Base-by-base conservation (phyloP, 1,140 invertebrate species). In the Papilio polyxenes region DNA sequence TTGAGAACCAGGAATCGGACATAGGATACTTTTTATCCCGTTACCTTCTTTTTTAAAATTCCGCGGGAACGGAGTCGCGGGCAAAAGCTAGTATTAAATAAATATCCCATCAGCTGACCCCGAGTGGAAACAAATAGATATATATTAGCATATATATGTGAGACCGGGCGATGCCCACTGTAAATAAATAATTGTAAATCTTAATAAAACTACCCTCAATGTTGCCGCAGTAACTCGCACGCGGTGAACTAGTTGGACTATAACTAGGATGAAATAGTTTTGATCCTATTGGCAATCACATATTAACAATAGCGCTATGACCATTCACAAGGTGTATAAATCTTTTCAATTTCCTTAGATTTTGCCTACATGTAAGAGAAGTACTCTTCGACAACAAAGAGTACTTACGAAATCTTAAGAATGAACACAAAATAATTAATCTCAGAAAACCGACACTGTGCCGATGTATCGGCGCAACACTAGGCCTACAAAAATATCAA, bases 131-230 rank as follows among this genome's bases (percentile, higher is more conserved):
- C 84, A 85, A 83, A 86, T 83, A 86, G 81, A 82, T 81, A 53
- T 51, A 79, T 49, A 88, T 90, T 88, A 85, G 83, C 88, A 89
- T 90, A 90, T 83, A 82, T 82, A 88, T 85, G 79, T 81, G 81
- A 31, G 53, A 51, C 51, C 75, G 65, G 75, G 51, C 74, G 44
- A 77, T 82, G 85, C 84, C 56, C 81, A 62, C 80, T 85, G 84
- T 91, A 91, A 89, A 89, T 90, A 91, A 89, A 89, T 91, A 89
- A 90, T 90, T 89, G 88, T 90, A 88, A 89, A 89, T 88, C 87
- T 88, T 89, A 89, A 91, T 90, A 91, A 90, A 89, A 90, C 90
- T 91, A 86, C 88, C 88, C 90, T 84, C 88, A 83, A 83, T 75
- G 72, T 79, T 62, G 81, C 75, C 86, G 86, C 84, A 75, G 86